A percentile compares a stretch with the other conserved stretches of the same genome.
phyloP scores from a whole-genome alignment of 2,888 invertebrate species.

The Cantharis lateralis region DNA sequence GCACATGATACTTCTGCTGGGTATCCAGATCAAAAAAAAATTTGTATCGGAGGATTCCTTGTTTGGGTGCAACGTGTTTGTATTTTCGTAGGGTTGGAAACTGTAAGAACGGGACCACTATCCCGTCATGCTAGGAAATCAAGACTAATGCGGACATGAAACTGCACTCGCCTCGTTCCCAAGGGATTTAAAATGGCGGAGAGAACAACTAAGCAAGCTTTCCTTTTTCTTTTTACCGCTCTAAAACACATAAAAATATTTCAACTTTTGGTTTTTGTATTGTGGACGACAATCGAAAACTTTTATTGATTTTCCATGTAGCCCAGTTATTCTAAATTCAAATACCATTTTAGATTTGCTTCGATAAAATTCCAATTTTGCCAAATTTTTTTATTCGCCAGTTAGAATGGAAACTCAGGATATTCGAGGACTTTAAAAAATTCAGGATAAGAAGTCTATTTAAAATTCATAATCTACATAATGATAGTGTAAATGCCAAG shows the following conservation, averaged over 20 bases:
- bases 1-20: not conserved
- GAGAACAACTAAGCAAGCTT: constrained; percentile 41
- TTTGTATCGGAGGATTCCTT: constrained; percentile 6
- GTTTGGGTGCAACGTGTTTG: constrained; percentile 18
- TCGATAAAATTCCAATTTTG: not conserved
- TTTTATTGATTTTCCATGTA: not conserved
- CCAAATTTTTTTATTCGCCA: not conserved
- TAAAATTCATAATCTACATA: too few relatives aligned
- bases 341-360: not conserved
- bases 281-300: not conserved
- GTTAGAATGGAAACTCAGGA: too few relatives aligned
- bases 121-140: constrained; percentile 62
- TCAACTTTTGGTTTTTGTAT: constrained; percentile 6
- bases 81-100: constrained; percentile 25
- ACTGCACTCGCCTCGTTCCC: constrained; percentile 62
- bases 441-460: too few relatives aligned
- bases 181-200: constrained; percentile 53
- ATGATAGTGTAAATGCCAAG: too few relatives aligned
- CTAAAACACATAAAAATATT: constrained; percentile 17
- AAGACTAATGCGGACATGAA: constrained; percentile 70
- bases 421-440: too few relatives aligned
- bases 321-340: not conserved
- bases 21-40: not conserved
- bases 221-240: constrained; percentile 21
- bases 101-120: constrained; percentile 40